These are phyloP conservation scores for Epizoanthus rinbou DNA, from an alignment of 92 coral and sea anemone species.

Conservation along the genomic window DNA sequence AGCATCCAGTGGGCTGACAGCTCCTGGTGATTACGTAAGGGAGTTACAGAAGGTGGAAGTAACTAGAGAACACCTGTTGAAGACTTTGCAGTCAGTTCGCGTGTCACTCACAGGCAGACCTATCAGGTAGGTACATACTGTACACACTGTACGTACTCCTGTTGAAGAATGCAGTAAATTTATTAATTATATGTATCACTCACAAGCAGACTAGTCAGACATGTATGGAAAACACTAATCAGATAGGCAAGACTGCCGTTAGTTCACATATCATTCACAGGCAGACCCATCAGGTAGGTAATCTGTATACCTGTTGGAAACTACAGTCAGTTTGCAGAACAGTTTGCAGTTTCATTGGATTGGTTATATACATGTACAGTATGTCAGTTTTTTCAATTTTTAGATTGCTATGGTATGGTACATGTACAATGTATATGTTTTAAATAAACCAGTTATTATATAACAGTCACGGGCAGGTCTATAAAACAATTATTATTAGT, in stretches of 20 bases:
- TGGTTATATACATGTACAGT: too few relatives aligned
- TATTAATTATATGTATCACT: conserved; percentile 95
- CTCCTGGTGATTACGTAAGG: conserved; percentile 85
- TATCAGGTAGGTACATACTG: conserved; percentile 24
- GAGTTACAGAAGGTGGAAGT: conserved; percentile 79
- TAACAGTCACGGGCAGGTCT: too few relatives aligned
- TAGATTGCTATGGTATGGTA: too few relatives aligned
- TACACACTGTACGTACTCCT: too few relatives aligned
- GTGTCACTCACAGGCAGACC: conserved; percentile 98
- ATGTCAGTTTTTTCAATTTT: too few relatives aligned
- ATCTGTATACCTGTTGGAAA: too few relatives aligned
- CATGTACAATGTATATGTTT: too few relatives aligned
- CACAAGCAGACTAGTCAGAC: conserved; percentile 95
- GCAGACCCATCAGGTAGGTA: conserved; percentile 91
- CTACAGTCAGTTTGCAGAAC: too few relatives aligned
- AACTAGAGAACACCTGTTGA: conserved; percentile 76
- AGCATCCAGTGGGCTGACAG: conserved; percentile 84
- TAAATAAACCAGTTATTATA: too few relatives aligned
- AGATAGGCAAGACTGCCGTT: conserved; percentile 77
- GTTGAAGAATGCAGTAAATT: conserved; percentile 74
- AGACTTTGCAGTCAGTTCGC: conserved; percentile 86
- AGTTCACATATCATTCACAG: conserved; percentile 94
- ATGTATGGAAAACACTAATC: too few relatives aligned
- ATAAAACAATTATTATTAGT: too few relatives aligned
- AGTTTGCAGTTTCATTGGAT: too few relatives aligned